Base-by-base conservation (phyloP, 2,888 invertebrate genomes). In the Formica aserva region DNA sequence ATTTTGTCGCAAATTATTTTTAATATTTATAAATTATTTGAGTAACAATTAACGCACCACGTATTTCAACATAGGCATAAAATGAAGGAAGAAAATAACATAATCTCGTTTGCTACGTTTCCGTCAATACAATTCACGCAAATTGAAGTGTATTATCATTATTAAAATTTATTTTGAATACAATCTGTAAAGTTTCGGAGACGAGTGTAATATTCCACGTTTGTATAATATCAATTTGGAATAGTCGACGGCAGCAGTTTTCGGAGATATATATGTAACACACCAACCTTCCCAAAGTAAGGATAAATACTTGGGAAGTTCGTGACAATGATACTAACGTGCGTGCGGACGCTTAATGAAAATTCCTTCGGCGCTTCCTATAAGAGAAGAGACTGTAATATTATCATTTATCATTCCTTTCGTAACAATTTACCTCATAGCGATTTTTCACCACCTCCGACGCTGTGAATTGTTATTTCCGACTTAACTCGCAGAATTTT, bases 271-370 rank as follows among this genome's bases (percentile, higher is more conserved):
- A 18, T 29, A 29, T 26, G 57, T 60, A 83, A 67, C 63, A 82
- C 72, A 71, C n/a, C n/a, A 63, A n/a, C n/a, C 32, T 72, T 72
- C 55, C 65, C 60, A 66, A 76, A 38, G 57, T 86, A 82, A 82
- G 62, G 76, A 87, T 88, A 85, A 89, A 87, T 82, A 83, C 60
- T 69, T 67, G 29, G 29, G n/a, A 35, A 67, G 77, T 82, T 18
- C 87, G 87, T 84, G 89, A 87, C 80, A 84, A 45, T 63, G 35
- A 35, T 85, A 81, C 74, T 74, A 87, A 87, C 67, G 74, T 26
- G 57, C 38, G 55, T 75, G 57, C 81, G 63, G 66, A 22, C 69
- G 48, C 62, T 75, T 87, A 85, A 85, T 87, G 69, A 84, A 87
- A 86, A 65, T 82, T 86, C 60, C 67, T 48, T 11, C 67, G 38